Base-by-base conservation (phyloP, 2,797 vertebrate species). In the Molossus molossus region DNA sequence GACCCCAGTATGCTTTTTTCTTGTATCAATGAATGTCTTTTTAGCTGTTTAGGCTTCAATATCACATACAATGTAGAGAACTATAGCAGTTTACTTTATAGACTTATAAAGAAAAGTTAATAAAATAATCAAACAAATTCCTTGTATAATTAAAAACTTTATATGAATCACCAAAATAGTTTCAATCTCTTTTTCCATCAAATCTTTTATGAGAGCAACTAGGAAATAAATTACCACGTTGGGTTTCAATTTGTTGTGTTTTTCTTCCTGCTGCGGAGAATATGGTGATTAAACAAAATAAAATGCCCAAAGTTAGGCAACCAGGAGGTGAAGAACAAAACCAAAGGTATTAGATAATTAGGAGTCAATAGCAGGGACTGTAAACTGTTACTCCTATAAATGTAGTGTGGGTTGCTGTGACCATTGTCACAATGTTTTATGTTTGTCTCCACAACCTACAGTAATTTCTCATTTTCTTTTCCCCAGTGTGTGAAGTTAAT, bases 101-200 rank as follows among this genome's bases (percentile, higher is more conserved):
- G 80, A 79, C 62, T 87, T 91, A 64, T 25, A 86, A 85, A 77
- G 69, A 86, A 86, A 90, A 84, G 70, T 80, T 81, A 87, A 87
- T 88, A 76, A 96, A 90, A 80, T 76, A 82, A 94, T 95, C 27
- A 80, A 87, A 72, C 17, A 27, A 82, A 77, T 96, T 97, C 20
- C 72, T 9, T 64, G 3, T 87, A 53, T 89, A 86, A 87, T 95
- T 95, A 33, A 82, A 18, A 95, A 79, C 14, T 29, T 89, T 21
- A 27, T 17, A 17, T 81, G 73, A 91, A 27, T 80, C 87, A 67
- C 53, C 29, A 20, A 60, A 87, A 81, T 90, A 90, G 65, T 91
- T 95, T 85, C 53, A 95, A 5, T 64, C 33, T 86, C 55, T 81
- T 79, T 96, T 93, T 33, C 23, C 55, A 67, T 94, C 14, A 87